Conservation (phyloP, 1,140 invertebrate species). For the Maniola jurtina region DNA sequence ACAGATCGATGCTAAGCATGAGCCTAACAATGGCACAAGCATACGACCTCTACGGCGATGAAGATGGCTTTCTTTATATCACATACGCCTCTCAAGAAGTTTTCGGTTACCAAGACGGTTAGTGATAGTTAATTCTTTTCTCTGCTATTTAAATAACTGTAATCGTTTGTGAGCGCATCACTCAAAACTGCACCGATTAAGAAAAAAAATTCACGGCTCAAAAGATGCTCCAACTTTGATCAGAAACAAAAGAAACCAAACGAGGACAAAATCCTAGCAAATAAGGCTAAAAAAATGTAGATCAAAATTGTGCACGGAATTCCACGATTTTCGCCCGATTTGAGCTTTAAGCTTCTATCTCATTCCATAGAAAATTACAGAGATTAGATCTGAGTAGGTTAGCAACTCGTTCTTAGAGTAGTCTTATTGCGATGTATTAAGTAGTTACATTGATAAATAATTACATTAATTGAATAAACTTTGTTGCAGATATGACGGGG, state of each 20-base stretch:
- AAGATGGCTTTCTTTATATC: constrained; percentile 91
- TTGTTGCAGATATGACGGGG: constrained; percentile 65
- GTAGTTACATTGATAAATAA: neutral
- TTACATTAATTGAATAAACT: constrained; percentile 8
- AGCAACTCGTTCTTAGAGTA: neutral
- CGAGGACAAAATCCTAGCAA: too few species aligned
- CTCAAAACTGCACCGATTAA: neutral
- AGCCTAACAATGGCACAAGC: constrained; percentile 89
- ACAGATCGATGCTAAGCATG: constrained; percentile 88
- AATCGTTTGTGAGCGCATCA: neutral
- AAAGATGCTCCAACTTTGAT: too few species aligned
- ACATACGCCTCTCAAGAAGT: constrained; percentile 94
- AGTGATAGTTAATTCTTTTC: constrained; percentile 20
- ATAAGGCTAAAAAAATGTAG: too few species aligned
- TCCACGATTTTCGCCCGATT: too few species aligned
- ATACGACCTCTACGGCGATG: constrained; percentile 86
- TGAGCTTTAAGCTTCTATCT: too few species aligned
- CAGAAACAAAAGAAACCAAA: too few species aligned
- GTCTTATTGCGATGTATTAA: too few species aligned
- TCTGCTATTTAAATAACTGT: neutral
- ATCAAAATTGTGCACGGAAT: too few species aligned
- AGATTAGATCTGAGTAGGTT: neutral
- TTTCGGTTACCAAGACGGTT: constrained; percentile 82
- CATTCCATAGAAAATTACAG: too few species aligned
- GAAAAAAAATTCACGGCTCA: too few species aligned